A percentile compares a stretch with the other conserved stretches of the same genome.
Conservation (phyloP, 2,797 vertebrate genomes). For the Lepus townsendii region DNA sequence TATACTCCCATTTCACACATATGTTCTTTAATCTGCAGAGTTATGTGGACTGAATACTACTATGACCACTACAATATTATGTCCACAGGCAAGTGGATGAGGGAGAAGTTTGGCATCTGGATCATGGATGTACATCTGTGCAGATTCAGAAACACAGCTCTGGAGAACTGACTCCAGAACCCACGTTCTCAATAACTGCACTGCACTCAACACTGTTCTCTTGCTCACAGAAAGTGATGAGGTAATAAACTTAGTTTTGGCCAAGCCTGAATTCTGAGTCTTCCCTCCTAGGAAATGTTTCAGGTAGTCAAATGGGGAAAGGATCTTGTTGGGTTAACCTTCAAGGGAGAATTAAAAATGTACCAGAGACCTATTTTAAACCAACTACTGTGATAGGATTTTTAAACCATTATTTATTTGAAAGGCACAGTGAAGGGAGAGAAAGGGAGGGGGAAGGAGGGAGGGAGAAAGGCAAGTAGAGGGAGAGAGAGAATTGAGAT, state of each 20-base stretch:
- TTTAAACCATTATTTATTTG: no score
- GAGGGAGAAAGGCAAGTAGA: no score
- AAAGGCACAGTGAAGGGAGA: no score
- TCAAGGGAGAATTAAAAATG: constrained; percentile 27
- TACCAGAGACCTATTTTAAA: constrained; percentile 53
- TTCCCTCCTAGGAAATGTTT: background rate
- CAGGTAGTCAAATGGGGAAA: background rate
- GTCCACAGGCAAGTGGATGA: background rate
- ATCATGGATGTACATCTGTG: background rate
- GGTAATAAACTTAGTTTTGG: background rate
- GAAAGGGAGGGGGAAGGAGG: no score
- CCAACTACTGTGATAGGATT: background rate
- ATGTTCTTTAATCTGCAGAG: constrained; percentile 16
- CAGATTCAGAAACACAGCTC: background rate
- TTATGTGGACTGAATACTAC: background rate
- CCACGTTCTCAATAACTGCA: background rate
- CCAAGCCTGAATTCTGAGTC: background rate
- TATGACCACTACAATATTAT: background rate
- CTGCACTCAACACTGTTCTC: background rate
- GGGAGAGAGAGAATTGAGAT: no score
- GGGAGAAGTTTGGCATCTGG: background rate
- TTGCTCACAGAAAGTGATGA: background rate
- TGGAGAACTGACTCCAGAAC: background rate
- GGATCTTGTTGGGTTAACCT: background rate
- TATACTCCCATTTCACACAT: background rate